Evolutionary conservation across 2,888 invertebrate species (phyloP).

Genomic region (Melipona beecheii): DNA sequence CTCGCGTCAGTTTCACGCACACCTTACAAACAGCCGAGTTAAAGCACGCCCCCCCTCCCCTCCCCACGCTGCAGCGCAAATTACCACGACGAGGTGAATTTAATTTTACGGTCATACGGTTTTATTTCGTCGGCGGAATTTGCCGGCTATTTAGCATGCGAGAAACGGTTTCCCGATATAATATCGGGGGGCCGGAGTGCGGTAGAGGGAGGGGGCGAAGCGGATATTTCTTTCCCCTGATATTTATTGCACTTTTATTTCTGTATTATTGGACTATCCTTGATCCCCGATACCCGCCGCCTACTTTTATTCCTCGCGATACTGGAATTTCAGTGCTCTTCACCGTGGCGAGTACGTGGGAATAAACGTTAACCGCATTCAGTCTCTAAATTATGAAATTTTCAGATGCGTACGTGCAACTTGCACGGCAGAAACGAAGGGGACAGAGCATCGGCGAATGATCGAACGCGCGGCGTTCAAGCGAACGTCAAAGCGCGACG

Average conservation of each 20-base stretch:
- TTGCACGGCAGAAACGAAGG: neutral
- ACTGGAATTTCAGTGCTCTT: too few species aligned
- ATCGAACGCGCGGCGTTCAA: neutral
- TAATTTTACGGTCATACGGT: conserved; percentile 12
- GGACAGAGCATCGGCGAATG: neutral
- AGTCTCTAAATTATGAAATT: neutral
- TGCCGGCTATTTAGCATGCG: neutral
- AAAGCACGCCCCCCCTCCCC: too few species aligned
- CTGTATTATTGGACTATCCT: neutral
- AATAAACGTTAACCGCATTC: too few species aligned
- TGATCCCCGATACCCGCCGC: neutral
- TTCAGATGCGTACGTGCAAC: neutral
- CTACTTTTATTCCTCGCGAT: too few species aligned
- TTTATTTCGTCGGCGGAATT: neutral
- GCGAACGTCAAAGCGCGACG: conserved; percentile 2
- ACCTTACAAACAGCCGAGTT: neutral
- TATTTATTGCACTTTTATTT: neutral
- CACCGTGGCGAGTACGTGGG: too few species aligned
- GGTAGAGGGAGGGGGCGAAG: neutral
- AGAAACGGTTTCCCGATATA: conserved; percentile 15
- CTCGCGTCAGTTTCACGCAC: neutral
- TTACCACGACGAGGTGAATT: neutral
- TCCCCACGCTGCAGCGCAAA: neutral
- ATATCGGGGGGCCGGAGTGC: neutral
- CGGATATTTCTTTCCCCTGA: neutral